phyloP scores from a whole-genome alignment of 2,888 invertebrate genomes.

The Andrena bicolor region DNA sequence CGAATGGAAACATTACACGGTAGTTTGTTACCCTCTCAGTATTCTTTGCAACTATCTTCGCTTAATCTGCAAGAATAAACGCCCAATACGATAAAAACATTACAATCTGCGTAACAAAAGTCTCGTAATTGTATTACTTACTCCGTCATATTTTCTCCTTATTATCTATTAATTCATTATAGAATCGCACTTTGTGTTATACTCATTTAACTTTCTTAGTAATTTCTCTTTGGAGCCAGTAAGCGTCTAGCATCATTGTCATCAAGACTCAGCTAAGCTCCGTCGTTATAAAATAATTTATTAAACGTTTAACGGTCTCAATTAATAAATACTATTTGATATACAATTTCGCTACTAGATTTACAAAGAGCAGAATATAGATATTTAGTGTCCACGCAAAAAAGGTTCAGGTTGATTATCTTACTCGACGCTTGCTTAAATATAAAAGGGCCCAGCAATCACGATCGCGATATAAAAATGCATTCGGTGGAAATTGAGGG shows the following conservation, averaged over 20 bases:
- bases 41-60: conserved; percentile 31
- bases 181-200: conserved; percentile 82
- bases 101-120: conserved; percentile 49
- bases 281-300: conserved; percentile 72
- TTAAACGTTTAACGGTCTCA: conserved; percentile 71
- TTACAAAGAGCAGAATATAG: conserved; percentile 70
- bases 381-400: conserved; percentile 52
- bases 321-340: conserved; percentile 78
- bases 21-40: conserved; percentile 4
- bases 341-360: conserved; percentile 71
- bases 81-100: conserved; percentile 41
- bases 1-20: conserved; percentile 26
- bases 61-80: conserved; percentile 18
- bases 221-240: conserved; percentile 77
- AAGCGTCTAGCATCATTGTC: conserved; percentile 83
- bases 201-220: conserved; percentile 71
- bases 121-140: conserved; percentile 46
- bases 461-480: conserved; percentile 47
- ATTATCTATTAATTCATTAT: conserved; percentile 60
- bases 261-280: conserved; percentile 78
- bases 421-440: conserved; percentile 54
- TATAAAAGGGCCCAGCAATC: conserved; percentile 41
- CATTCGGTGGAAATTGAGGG: conserved; percentile 13
- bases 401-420: conserved; percentile 64
- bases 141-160: conserved; percentile 35